Percentiles rank a stretch among this genome's conserved stretches.
Conservation (phyloP, 2,113 vertebrate genomes). For the Arizona elegans region DNA sequence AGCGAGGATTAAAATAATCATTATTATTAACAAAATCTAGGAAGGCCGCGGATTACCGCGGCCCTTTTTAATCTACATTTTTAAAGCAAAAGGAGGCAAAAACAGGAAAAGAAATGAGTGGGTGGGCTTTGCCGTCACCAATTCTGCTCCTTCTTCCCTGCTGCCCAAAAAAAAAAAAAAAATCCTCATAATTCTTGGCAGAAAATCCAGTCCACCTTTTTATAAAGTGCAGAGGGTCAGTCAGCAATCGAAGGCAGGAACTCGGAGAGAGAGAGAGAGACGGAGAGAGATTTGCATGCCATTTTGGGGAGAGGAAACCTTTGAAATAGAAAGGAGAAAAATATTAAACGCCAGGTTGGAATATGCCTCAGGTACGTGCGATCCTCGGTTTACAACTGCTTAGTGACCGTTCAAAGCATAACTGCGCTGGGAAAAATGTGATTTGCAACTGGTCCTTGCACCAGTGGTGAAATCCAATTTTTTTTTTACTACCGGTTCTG, state of each 20-base stretch:
- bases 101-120: background rate
- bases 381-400: background rate
- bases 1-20: background rate
- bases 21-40: background rate
- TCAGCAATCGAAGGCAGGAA: slow-evolving; percentile 14
- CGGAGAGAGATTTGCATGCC: background rate
- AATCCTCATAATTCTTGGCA: background rate
- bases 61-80: background rate
- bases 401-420: background rate
- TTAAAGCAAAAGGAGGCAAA: background rate
- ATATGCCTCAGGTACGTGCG: too few species aligned
- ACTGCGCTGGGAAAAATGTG: too few species aligned
- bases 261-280: background rate
- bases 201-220: background rate
- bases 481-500: too few species aligned
- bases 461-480: too few species aligned
- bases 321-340: background rate
- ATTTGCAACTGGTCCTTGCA: background rate
- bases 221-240: slow-evolving; percentile 10
- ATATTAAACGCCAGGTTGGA: background rate
- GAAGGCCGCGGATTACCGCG: background rate
- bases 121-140: too few species aligned
- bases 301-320: background rate
- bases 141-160: background rate
- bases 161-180: too few species aligned